Evolutionary conservation across 2,888 invertebrate species (phyloP).

Genomic region (Hedya salicella): DNA sequence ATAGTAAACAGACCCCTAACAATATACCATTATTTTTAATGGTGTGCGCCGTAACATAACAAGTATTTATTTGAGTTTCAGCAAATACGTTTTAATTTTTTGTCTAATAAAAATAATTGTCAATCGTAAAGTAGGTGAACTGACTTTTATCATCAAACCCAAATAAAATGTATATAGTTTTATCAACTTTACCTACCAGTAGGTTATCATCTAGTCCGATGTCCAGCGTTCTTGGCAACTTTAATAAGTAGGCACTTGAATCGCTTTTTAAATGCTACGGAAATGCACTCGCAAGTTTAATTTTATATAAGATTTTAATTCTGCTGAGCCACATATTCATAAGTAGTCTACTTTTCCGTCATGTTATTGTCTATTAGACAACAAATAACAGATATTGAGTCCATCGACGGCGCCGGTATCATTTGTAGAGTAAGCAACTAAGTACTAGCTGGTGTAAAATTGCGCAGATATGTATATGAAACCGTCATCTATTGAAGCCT

Average conservation of each 20-base stretch:
- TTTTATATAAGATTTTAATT: background rate
- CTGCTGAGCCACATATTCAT: slow-evolving; percentile 2
- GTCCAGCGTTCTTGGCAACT: slow-evolving; percentile 30
- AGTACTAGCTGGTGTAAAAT: background rate
- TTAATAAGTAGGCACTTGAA: background rate
- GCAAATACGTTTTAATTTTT: too few relatives aligned
- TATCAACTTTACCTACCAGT: slow-evolving; percentile 38
- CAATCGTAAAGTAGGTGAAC: slow-evolving; percentile 21
- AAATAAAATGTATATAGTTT: slow-evolving; percentile 31
- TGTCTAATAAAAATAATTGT: too few relatives aligned
- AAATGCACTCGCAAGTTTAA: slow-evolving; percentile 1
- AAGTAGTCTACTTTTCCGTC: background rate
- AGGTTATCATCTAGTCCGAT: slow-evolving; percentile 36
- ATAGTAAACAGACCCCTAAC: too few relatives aligned
- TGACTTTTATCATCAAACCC: slow-evolving; percentile 28
- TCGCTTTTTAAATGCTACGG: background rate
- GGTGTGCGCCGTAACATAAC: too few relatives aligned
- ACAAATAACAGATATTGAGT: slow-evolving; percentile 8
- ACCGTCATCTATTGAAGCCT: background rate
- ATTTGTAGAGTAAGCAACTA: slow-evolving; percentile 22
- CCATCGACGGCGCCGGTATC: slow-evolving; percentile 8
- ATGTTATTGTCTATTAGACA: background rate
- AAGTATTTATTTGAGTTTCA: too few relatives aligned
- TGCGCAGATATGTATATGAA: background rate
- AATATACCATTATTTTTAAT: too few relatives aligned